These are phyloP conservation scores for Polia nebulosa DNA, from an alignment of 2,888 invertebrate species.

Conservation along the genomic window DNA sequence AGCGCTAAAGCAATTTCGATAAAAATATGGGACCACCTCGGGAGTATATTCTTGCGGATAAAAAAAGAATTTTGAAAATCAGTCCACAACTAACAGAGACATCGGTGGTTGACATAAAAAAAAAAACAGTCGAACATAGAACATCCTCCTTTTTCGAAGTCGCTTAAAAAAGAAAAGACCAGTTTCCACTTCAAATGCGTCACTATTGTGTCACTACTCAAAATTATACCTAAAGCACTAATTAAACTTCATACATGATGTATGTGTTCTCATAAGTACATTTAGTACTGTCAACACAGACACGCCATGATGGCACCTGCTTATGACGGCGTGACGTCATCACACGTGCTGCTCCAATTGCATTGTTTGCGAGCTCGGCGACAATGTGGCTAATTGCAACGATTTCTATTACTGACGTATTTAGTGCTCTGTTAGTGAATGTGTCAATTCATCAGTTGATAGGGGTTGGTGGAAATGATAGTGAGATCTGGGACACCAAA, in stretches of 20 bases:
- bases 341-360: slow-evolving; percentile 53
- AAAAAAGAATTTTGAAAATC: no score
- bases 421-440: neutral
- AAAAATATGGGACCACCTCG: no score
- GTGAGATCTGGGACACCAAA: neutral
- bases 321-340: slow-evolving; percentile 55
- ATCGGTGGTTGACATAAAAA: no score
- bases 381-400: slow-evolving; percentile 42
- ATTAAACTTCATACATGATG: neutral
- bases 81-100: no score
- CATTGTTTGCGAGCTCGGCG: slow-evolving; percentile 50
- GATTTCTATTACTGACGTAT: slow-evolving; percentile 31
- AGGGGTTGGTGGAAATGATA: slow-evolving; percentile 11
- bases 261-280: slow-evolving; percentile 22
- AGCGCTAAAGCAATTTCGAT: no score
- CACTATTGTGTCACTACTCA: neutral
- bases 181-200: no score
- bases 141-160: no score
- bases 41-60: no score
- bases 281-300: slow-evolving; percentile 31
- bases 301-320: slow-evolving; percentile 50
- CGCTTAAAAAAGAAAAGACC: no score
- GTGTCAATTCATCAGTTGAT: slow-evolving; percentile 9
- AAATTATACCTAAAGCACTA: neutral
- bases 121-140: no score